Base-by-base conservation (phyloP, 2,797 vertebrate species). In the Cetoscarus ocellatus region DNA sequence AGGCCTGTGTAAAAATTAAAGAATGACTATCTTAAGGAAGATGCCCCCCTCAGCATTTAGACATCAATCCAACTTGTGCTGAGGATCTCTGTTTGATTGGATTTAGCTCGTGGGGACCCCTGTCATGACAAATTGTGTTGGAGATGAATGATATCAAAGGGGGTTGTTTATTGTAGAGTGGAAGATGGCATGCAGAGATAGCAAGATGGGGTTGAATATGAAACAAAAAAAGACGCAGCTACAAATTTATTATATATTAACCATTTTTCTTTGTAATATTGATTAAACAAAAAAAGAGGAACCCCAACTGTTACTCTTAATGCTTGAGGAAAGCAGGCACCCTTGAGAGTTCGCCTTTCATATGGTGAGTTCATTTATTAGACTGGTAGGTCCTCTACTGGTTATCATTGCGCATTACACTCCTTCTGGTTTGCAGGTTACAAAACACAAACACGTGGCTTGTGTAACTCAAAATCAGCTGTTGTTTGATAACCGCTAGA, bases 401-500 rank as follows among this genome's bases (percentile, higher is more conserved):
- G 88, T 63, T 1, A 66, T 7, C 6, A 0, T 1, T 27, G 34
- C 1, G 15, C 17, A 72, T 85, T 88, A 79, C 87, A 88, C 8
- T 0, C 3, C 5, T 27, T 12, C 7, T 10, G 3, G 8, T 68
- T 17, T 19, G 35, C 7, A 55, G 6, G 77, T 92, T 91, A 93
- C 86, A 90, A 91, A 92, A 93, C 81, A 67, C 61, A 0, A 1
- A 38, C 79, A 80, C 79, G 36, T 78, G 70, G 60, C 70, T 90
- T 91, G 79, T 88, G 87, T 90, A 91, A 91, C 77, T 60, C 5
- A 2, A 55, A 70, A 75, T 73, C 83, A 90, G 81, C 88, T 86
- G 88, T 87, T 87, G 86, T 89, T 91, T 73, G 67, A 51, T 89
- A 91, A 87, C 75, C 8, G 1, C 2, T 27, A 36, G 0, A 8